Evolutionary conservation across 2,797 vertebrate genomes (phyloP), one percentile per base, ranked within the genome.

Genomic region (Siniperca obscura): DNA sequence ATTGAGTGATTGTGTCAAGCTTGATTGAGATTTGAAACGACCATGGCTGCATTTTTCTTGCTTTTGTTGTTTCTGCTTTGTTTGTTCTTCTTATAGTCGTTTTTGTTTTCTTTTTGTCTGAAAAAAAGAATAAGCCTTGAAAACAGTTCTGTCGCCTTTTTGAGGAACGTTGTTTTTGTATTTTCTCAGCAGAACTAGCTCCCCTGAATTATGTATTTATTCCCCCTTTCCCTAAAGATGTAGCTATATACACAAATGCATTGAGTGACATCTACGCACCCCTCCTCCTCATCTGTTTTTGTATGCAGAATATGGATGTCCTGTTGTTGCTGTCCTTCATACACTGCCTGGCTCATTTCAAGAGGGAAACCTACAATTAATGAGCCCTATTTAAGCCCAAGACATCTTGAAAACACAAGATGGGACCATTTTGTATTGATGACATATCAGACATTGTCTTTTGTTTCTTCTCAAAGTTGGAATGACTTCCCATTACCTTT

Each of bases 11-110:
- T 96, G 96, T 97, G 97, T 97, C 95, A 95, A 97, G 96, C 97
- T 97, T 98, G 96, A 96, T 96, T 97, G 97, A 97, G 97, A 96
- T 97, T 97, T 96, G 95, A 96, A 96, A 96, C 91, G 96, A 97
- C 97, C 96, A 97, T 96, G 96, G 96, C 96, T 97, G 96, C 96
- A 96, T 96, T 97, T 97, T 97, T 96, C 94, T 95, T 98, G 97
- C 97, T 98, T 95, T 97, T 95, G 95, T 96, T 96, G 97, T 96
- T 97, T 96, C 94, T 92, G 94, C 96, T 97, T 96, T 95, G 91
- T 96, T 95, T 95, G 92, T 95, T 95, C 93, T 93, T 95, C 92
- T 94, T 95, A 91, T 93, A 94, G 94, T 95, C 82, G 94, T 96
- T 96, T 95, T 94, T 92, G 88, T 93, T 93, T 94, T 90, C 91